Conservation (phyloP, 53 echinoderm and acorn worm genomes). For the Holothuria scabra region DNA sequence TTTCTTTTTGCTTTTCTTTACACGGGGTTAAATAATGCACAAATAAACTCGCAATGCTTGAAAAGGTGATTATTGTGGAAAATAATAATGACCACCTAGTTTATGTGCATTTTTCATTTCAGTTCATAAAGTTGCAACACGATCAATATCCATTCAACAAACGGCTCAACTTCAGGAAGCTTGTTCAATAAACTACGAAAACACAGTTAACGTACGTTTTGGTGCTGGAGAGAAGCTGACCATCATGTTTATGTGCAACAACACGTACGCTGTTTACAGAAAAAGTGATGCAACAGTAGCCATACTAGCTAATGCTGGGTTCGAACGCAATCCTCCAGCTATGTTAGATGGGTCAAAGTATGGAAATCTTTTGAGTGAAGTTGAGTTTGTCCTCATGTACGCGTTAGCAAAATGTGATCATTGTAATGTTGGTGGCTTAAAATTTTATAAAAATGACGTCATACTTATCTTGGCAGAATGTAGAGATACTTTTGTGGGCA, state of each 20-base stretch:
- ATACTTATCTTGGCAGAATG: too few species aligned
- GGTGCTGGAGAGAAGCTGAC: neutral
- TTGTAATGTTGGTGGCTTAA: too few species aligned
- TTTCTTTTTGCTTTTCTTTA: too few species aligned
- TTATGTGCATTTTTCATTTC: neutral
- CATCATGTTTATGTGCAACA: slow-evolving; percentile 1
- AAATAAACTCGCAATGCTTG: too few species aligned
- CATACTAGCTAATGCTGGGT: neutral
- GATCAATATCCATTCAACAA: too few species aligned
- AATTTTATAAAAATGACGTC: too few species aligned
- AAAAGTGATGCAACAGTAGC: slow-evolving; percentile 1
- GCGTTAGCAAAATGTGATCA: neutral
- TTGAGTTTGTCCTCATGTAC: slow-evolving; percentile 11
- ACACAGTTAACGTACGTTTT: neutral
- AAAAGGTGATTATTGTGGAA: too few species aligned
- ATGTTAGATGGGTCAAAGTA: neutral
- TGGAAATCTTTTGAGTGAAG: neutral
- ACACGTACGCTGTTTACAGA: neutral
- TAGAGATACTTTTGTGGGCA: neutral
- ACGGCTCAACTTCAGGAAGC: too few species aligned
- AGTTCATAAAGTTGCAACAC: neutral
- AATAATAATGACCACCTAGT: too few species aligned
- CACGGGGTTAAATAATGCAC: too few species aligned
- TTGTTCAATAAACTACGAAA: too few species aligned
- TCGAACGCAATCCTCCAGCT: slow-evolving; percentile 1